A percentile compares a stretch with the other conserved stretches of the same genome.
phyloP scores from a whole-genome alignment of 2,113 vertebrate species.

The Toxotes jaculatrix region DNA sequence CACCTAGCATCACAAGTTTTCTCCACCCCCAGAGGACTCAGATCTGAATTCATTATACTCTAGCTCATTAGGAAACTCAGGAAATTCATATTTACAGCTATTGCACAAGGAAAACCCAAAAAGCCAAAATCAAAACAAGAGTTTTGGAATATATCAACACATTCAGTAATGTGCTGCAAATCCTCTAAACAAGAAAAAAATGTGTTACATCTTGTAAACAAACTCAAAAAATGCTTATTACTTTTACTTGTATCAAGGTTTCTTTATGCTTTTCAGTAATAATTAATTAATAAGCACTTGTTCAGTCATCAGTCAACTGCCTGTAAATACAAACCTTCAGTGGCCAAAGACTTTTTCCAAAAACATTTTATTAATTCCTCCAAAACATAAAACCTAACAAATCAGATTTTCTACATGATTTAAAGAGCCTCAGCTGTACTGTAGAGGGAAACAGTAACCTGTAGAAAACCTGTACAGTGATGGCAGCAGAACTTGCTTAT shows the following conservation, averaged over 20 bases:
- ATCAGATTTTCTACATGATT: not conserved
- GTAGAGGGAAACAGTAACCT: not conserved
- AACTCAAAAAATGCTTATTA: not conserved
- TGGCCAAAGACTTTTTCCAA: not conserved
- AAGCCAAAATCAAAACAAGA: slow-evolving; percentile 31
- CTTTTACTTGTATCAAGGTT: slow-evolving; percentile 3
- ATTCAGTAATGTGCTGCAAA: not conserved
- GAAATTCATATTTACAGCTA: slow-evolving; percentile 37
- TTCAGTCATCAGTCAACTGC: slow-evolving; percentile 13
- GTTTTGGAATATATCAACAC: slow-evolving; percentile 3
- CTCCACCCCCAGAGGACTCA: not conserved
- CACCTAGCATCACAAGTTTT: slow-evolving; percentile 22
- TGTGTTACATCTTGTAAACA: not conserved
- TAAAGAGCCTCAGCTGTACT: not conserved
- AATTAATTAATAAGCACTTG: not conserved
- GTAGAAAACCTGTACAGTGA: not conserved
- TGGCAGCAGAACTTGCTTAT: slow-evolving; percentile 8
- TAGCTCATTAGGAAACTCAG: slow-evolving; percentile 34
- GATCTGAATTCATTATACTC: slow-evolving; percentile 28
- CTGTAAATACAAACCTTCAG: not conserved
- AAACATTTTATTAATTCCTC: not conserved
- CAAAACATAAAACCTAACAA: not conserved
- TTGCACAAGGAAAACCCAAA: slow-evolving; percentile 2
- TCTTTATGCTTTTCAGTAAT: not conserved
- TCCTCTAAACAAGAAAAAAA: not conserved